These are phyloP conservation scores for Cactoblastis cactorum DNA, from an alignment of 2,888 invertebrate genomes.

Conservation along the genomic window DNA sequence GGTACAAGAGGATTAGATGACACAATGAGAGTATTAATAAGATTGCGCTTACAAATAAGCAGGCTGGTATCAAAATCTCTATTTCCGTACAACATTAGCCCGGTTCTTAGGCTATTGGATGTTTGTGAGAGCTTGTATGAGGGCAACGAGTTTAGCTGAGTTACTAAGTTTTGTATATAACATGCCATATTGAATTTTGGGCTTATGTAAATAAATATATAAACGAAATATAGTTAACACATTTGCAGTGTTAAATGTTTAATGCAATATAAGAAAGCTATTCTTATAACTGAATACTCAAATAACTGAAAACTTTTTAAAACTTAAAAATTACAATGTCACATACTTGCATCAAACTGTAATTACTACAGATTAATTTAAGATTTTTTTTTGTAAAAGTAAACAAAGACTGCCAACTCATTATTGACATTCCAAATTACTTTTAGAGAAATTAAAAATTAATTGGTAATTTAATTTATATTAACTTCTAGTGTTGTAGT, in stretches of 20 bases:
- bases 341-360: too few relatives aligned
- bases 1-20: constrained; percentile 83
- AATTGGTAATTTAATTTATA: constrained; percentile 41
- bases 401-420: constrained; percentile 42
- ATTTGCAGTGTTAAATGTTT: too few relatives aligned
- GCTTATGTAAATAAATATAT: not conserved
- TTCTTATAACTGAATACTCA: too few relatives aligned
- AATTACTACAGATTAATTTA: too few relatives aligned
- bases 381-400: too few relatives aligned
- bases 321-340: too few relatives aligned
- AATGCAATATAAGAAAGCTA: not conserved
- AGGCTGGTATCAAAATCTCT: constrained; percentile 89
- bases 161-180: constrained; percentile 13
- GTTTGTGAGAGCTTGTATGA: constrained; percentile 92
- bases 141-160: constrained; percentile 88
- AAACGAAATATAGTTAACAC: not conserved
- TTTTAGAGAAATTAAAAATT: constrained; percentile 18
- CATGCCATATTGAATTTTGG: constrained; percentile 1
- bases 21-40: constrained; percentile 90
- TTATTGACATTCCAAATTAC: constrained; percentile 51
- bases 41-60: constrained; percentile 88
- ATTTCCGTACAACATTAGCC: constrained; percentile 94
- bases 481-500: constrained; percentile 34
- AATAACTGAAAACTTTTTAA: too few relatives aligned
- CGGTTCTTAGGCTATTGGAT: constrained; percentile 89